These are phyloP conservation scores for Pandemis cinnamomeana DNA, from an alignment of 2,888 invertebrate species.

Conservation along the genomic window DNA sequence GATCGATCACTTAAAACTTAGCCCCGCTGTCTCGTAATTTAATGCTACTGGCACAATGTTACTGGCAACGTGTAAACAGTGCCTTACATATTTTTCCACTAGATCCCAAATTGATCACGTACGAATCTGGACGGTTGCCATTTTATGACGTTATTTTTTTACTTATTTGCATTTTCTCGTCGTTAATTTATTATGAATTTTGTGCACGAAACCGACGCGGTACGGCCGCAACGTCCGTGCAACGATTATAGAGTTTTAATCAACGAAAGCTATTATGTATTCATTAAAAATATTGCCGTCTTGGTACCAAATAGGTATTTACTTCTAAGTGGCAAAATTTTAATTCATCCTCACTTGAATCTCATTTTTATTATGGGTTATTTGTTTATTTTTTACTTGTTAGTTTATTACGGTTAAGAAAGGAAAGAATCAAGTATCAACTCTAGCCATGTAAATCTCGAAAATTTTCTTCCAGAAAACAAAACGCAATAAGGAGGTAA, in stretches of 20 bases:
- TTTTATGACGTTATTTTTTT: conserved; percentile 10
- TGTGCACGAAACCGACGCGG: background rate
- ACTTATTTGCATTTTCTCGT: conserved; percentile 18
- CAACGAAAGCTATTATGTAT: background rate
- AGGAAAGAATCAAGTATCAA: too few species aligned
- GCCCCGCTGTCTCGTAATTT: too few species aligned
- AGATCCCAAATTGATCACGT: conserved; percentile 24
- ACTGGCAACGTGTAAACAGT: too few species aligned
- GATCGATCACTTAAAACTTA: too few species aligned
- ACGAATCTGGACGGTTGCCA: conserved; percentile 21
- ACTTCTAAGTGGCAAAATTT: background rate
- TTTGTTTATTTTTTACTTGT: too few species aligned
- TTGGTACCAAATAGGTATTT: background rate
- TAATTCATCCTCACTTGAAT: background rate
- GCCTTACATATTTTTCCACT: conserved; percentile 1
- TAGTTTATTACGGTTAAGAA: too few species aligned
- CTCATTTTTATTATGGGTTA: too few species aligned
- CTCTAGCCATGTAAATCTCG: too few species aligned
- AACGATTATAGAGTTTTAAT: conserved; percentile 3
- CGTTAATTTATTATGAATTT: conserved; percentile 5
- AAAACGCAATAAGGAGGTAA: too few species aligned
- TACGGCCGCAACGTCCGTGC: background rate
- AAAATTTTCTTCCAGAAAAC: too few species aligned
- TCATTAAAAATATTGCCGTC: background rate
- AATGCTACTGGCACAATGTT: too few species aligned